phyloP scores from a whole-genome alignment of 2,113 vertebrate genomes.

The Larimichthys polyactis region DNA sequence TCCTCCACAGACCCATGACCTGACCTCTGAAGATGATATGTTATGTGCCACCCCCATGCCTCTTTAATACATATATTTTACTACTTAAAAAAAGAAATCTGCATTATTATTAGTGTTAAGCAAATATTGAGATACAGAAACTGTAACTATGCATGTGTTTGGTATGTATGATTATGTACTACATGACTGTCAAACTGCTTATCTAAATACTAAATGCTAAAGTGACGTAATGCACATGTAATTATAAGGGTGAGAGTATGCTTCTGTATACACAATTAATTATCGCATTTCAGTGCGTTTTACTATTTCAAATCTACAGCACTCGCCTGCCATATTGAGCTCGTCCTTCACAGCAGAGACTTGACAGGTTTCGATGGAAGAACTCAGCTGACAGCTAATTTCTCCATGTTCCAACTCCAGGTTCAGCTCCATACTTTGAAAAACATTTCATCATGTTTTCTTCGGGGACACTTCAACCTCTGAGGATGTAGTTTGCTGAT shows the following conservation, averaged over 20 bases:
- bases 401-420: constrained; percentile 11
- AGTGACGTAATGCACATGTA: too few relatives aligned
- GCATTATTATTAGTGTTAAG: background rate
- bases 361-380: background rate
- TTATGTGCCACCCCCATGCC: too few relatives aligned
- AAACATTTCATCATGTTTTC: constrained; percentile 29
- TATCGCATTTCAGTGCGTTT: background rate
- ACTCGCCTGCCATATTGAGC: background rate
- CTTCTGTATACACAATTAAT: background rate
- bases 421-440: constrained; percentile 34
- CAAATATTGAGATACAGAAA: background rate
- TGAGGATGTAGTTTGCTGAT: constrained; percentile 67
- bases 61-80: too few relatives aligned
- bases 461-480: constrained; percentile 59
- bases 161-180: background rate
- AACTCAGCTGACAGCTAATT: constrained; percentile 22
- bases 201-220: too few relatives aligned
- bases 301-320: background rate
- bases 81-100: background rate
- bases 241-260: too few relatives aligned
- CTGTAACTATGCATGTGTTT: background rate
- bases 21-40: too few relatives aligned
- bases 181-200: background rate
- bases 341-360: constrained; percentile 16
- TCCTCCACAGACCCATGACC: too few relatives aligned